Evolutionary conservation across 1,140 invertebrate species (phyloP).

Genomic region (Gryon sp.): DNA sequence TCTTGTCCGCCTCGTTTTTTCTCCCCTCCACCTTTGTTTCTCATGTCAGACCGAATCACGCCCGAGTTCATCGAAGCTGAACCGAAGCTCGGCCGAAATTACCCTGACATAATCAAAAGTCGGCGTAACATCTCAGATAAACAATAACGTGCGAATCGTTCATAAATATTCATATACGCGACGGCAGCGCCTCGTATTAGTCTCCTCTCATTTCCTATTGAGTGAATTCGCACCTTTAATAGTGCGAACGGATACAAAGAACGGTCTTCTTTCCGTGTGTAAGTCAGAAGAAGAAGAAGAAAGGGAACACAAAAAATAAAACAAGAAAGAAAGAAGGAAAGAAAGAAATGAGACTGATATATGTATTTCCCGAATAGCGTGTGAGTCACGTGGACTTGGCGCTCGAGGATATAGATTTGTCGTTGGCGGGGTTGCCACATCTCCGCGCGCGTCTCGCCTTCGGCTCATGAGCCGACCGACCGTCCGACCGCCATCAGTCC

Average conservation of each 20-base stretch:
- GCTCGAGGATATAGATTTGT: conserved; percentile 71
- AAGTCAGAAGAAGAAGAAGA: too few species aligned
- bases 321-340: conserved; percentile 28
- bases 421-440: conserved; percentile 67
- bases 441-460: conserved; percentile 8
- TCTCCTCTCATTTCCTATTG: conserved; percentile 46
- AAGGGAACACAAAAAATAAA: conserved; percentile 16
- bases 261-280: conserved; percentile 31
- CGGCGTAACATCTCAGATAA: conserved; percentile 44
- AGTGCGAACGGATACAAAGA: conserved; percentile 49
- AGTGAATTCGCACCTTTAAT: conserved; percentile 49
- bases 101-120: conserved; percentile 26
- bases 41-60: too few species aligned
- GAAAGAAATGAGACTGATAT: conserved; percentile 63
- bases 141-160: conserved; percentile 45
- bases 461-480: conserved; percentile 15
- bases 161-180: conserved; percentile 55
- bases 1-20: too few species aligned
- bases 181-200: conserved; percentile 31
- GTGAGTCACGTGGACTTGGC: conserved; percentile 70
- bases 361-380: conserved; percentile 65
- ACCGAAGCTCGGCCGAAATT: conserved; percentile 23
- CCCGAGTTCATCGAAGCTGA: conserved; percentile 17
- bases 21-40: too few species aligned
- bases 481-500: conserved; percentile 9